Percentiles rank a stretch among this genome's conserved stretches.
Evolutionary conservation across 2,888 invertebrate species (phyloP).

Genomic region (Dryomyza anilis): DNA sequence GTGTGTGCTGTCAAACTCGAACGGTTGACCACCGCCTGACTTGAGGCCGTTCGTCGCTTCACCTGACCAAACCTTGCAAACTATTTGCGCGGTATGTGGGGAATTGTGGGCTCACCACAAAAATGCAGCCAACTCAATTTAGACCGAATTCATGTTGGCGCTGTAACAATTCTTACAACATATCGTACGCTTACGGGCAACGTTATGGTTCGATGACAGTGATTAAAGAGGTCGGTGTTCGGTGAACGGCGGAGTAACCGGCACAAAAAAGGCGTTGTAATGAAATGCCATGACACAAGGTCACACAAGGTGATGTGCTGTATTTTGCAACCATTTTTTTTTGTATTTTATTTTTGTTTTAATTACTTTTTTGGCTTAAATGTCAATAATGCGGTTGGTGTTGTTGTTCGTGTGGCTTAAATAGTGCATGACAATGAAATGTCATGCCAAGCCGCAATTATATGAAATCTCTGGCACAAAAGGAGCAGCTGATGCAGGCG

Average conservation of each 20-base stretch:
- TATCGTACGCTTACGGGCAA: not conserved
- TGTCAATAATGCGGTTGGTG: no score
- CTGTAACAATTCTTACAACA: not conserved
- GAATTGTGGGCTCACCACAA: no score
- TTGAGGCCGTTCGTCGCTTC: not conserved
- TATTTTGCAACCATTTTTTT: not conserved
- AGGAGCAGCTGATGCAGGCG: no score
- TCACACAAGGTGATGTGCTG: conserved; percentile 1
- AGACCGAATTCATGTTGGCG: not conserved
- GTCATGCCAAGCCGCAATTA: conserved; percentile 6
- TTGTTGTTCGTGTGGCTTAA: not conserved
- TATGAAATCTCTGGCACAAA: not conserved
- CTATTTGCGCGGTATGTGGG: no score
- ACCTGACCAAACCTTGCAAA: not conserved
- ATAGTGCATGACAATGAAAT: conserved; percentile 10
- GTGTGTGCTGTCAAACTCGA: no score
- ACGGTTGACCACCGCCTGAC: no score
- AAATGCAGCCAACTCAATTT: not conserved
- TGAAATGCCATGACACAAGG: conserved; percentile 11
- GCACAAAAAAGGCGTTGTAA: not conserved
- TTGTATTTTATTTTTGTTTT: not conserved
- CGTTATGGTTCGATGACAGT: not conserved
- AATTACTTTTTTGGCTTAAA: no score
- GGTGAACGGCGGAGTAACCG: not conserved
- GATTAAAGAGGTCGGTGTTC: not conserved